phyloP scores from a whole-genome alignment of 2,888 invertebrate genomes.

The Didymodactylos carnosus region DNA sequence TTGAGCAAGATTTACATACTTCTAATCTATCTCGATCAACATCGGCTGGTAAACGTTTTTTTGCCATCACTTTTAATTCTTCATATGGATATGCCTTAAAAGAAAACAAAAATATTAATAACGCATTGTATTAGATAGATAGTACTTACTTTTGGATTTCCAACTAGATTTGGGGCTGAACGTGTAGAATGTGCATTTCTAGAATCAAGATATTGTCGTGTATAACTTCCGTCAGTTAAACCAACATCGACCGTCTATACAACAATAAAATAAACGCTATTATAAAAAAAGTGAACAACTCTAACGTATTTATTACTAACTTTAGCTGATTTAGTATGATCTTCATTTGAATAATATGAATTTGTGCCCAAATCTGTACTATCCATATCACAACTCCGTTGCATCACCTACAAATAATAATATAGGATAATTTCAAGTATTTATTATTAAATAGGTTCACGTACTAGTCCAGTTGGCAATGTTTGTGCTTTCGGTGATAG shows the following conservation, averaged over 20 bases:
- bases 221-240: not conserved
- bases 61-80: conserved; percentile 58
- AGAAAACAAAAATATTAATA: not conserved
- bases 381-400: not conserved
- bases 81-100: conserved; percentile 55
- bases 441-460: too few species aligned
- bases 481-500: not conserved
- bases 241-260: not conserved
- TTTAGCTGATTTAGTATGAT: not conserved
- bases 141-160: not conserved
- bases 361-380: not conserved
- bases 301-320: not conserved
- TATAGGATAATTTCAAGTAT: too few species aligned
- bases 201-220: not conserved
- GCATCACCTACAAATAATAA: too few species aligned
- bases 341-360: not conserved
- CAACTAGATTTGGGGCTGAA: conserved; percentile 7
- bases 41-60: conserved; percentile 86
- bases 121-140: not conserved
- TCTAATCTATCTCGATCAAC: conserved; percentile 86
- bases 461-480: not conserved
- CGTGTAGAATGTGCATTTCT: conserved; percentile 2
- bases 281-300: not conserved
- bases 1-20: conserved; percentile 40
- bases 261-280: not conserved